Conservation (phyloP, 2,888 invertebrate species). For the Limnephilus lunatus region DNA sequence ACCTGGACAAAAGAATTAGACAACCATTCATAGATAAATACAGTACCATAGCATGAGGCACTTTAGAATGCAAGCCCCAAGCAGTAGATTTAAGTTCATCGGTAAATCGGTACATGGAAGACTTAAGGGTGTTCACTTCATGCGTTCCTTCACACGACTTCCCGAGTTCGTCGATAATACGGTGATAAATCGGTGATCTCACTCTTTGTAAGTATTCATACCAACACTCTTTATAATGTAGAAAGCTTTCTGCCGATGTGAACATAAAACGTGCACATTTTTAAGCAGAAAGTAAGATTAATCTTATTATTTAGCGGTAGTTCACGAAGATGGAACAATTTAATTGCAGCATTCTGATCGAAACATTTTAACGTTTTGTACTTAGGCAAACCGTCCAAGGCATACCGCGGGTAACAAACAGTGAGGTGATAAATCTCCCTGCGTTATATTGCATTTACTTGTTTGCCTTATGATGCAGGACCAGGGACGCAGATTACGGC, state of each 20-base stretch:
- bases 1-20: neutral
- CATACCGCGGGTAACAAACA: neutral
- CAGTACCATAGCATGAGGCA: neutral
- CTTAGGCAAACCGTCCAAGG: neutral
- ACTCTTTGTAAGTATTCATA: neutral
- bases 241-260: neutral
- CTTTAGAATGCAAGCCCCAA: neutral
- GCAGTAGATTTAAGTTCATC: neutral
- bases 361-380: neutral
- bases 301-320: no score
- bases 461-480: neutral
- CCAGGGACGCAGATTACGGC: neutral
- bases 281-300: neutral
- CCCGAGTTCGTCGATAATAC: neutral
- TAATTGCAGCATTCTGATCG: neutral
- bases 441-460: slow-evolving; percentile 2
- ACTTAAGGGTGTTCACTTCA: neutral
- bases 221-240: neutral
- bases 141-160: neutral
- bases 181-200: neutral
- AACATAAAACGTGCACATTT: neutral
- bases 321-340: neutral
- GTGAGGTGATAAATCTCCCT: neutral
- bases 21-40: neutral
- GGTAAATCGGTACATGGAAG: neutral